Base-by-base conservation (phyloP, 2,113 vertebrate species). In the Gulo gulo region DNA sequence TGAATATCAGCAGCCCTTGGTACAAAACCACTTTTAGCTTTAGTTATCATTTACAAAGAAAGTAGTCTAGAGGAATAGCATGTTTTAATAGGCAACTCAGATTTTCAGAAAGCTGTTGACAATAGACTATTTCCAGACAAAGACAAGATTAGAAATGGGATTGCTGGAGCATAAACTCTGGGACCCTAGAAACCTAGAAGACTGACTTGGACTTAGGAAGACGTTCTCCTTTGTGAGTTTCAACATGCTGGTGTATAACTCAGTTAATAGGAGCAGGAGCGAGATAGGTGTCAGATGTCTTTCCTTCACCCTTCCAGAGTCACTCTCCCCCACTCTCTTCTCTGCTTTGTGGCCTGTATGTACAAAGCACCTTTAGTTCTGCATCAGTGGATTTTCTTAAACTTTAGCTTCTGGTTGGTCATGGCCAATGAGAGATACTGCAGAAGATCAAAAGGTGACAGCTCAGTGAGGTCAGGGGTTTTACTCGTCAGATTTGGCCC, bases 21-120 rank as follows among this genome's bases (percentile, higher is more conserved):
- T 63, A 87, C 23, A 76, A 81, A 86, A 76, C 34, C 23, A 50
- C 63, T 76, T 78, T 91, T 21, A 82, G 36, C 42, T 86, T 88
- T 92, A 93, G 55, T 36, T 95, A 31, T 67, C 47, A 94, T 81
- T 97, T 81, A 92, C n/a, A 80, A 50, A 65, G 9, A 90, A 31
- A 65, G 34, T 61, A 83, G n/a, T 24, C n/a, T 71, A 21, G 69
- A 55, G 45, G 24, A n/a, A 47, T 59, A 50, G 55, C 15, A 31
- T 39, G 24, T 55, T 80, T 89, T 82, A 76, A 92, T 45, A 63
- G 21, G 67, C 21, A 92, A 69, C 73, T 93, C 21, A 52, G n/a
- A 45, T 74, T 96, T 95, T 93, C 34, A 80, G 71, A 92, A 65
- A 79, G 13, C 26, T 78, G 39, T 85, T 65, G 65, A 63, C 24